Conservation (phyloP, 2,888 invertebrate species). For the Tenthredo mesomela region DNA sequence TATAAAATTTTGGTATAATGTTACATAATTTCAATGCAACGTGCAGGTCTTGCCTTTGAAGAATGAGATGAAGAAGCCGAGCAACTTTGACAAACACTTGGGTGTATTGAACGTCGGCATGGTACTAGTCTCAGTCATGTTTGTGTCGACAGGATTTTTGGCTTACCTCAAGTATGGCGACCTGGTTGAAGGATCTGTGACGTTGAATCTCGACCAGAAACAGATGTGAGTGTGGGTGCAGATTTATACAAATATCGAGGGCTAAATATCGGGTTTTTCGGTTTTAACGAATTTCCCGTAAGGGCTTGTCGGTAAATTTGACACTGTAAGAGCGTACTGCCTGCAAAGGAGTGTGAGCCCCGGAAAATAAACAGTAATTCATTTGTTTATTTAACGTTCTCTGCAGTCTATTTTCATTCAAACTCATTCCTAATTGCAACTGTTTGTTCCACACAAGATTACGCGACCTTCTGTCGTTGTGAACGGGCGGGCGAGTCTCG, state of each 20-base stretch:
- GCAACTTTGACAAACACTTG: conserved; percentile 87
- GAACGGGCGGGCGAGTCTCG: not conserved
- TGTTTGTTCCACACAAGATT: not conserved
- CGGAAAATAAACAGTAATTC: not conserved
- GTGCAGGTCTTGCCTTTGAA: conserved; percentile 93
- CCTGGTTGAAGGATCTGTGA: conserved; percentile 89
- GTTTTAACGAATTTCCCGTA: not conserved
- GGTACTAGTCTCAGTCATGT: conserved; percentile 88
- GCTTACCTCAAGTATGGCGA: conserved; percentile 95
- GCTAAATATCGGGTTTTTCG: not conserved
- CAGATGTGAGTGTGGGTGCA: conserved; percentile 79
- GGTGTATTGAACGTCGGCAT: conserved; percentile 96
- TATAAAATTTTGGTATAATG: not conserved
- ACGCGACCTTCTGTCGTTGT: not conserved
- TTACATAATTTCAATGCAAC: conserved; percentile 51
- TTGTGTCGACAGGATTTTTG: conserved; percentile 90
- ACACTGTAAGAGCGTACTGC: not conserved
- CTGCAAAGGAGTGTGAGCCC: not conserved
- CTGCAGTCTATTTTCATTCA: not conserved
- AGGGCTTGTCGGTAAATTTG: not conserved
- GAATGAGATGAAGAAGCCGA: conserved; percentile 92
- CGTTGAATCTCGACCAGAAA: conserved; percentile 88
- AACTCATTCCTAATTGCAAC: not conserved
- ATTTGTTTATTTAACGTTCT: not conserved
- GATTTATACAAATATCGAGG: not conserved